phyloP scores from a whole-genome alignment of 2,113 vertebrate genomes.

The Lasiurus borealis region DNA sequence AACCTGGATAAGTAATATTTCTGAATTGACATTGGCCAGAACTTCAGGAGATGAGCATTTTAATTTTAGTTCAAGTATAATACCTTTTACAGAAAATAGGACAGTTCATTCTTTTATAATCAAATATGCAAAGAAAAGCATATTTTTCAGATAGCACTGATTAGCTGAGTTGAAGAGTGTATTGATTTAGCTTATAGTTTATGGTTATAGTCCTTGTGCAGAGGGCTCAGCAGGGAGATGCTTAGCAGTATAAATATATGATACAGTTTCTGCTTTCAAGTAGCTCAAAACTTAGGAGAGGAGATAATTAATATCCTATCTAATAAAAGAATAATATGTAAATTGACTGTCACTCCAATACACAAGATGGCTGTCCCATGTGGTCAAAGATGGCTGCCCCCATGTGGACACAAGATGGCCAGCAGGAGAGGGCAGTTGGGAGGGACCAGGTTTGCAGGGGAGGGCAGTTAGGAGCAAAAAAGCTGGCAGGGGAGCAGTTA shows the following conservation, averaged over 20 bases:
- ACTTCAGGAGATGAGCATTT: conserved; percentile 47
- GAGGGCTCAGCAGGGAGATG: not conserved
- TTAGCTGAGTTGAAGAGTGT: not conserved
- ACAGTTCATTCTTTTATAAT: not conserved
- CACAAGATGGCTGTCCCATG: too few species aligned
- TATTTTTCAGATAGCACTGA: not conserved
- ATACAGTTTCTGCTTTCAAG: not conserved
- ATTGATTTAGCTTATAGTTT: not conserved
- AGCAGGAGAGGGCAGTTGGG: too few species aligned
- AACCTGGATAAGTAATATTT: conserved; percentile 55
- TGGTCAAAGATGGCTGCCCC: too few species aligned
- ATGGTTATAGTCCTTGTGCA: not conserved
- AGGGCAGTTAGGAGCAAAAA: too few species aligned
- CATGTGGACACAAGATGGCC: too few species aligned
- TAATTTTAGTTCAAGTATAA: conserved; percentile 30
- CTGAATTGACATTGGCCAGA: not conserved
- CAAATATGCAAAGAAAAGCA: not conserved
- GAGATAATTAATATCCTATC: not conserved
- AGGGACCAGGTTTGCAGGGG: too few species aligned
- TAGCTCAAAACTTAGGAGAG: not conserved
- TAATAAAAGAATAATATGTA: too few species aligned
- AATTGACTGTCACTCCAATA: too few species aligned
- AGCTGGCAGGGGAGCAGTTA: too few species aligned
- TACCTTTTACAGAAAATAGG: conserved; percentile 28
- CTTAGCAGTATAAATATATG: not conserved